phyloP scores from a whole-genome alignment of 2,888 invertebrate species.

The Machimus atricapillus region DNA sequence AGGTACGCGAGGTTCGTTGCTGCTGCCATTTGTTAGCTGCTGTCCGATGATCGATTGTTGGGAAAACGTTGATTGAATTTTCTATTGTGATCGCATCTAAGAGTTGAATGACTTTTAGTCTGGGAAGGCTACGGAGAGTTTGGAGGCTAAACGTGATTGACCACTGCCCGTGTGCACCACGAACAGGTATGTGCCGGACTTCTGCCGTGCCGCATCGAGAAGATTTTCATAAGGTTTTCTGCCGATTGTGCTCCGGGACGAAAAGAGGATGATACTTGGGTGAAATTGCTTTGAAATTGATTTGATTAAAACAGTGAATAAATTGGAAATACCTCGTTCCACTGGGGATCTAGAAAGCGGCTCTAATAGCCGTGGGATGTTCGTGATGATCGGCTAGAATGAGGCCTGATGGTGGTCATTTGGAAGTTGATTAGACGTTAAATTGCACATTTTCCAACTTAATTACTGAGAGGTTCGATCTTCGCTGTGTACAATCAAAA shows the following conservation, averaged over 20 bases:
- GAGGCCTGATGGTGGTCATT: not conserved
- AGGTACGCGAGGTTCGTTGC: constrained; percentile 24
- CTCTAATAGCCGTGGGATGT: constrained; percentile 15
- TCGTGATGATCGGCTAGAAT: not conserved
- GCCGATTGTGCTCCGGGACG: not conserved
- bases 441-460: not conserved
- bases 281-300: constrained; percentile 10
- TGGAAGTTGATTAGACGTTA: not conserved
- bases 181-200: not conserved
- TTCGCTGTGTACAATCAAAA: not conserved
- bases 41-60: constrained; percentile 41
- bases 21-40: constrained; percentile 24
- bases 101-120: constrained; percentile 29
- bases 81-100: constrained; percentile 35
- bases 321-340: not conserved
- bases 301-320: constrained; percentile 29
- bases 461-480: not conserved
- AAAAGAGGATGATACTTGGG: not conserved
- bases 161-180: not conserved
- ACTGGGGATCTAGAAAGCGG: not conserved
- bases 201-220: not conserved
- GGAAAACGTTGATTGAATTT: constrained; percentile 41
- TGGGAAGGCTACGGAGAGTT: not conserved
- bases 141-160: constrained; percentile 38
- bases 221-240: not conserved